Conservation (phyloP, 2,113 vertebrate genomes). For the Neodontobutis hainanensis region DNA sequence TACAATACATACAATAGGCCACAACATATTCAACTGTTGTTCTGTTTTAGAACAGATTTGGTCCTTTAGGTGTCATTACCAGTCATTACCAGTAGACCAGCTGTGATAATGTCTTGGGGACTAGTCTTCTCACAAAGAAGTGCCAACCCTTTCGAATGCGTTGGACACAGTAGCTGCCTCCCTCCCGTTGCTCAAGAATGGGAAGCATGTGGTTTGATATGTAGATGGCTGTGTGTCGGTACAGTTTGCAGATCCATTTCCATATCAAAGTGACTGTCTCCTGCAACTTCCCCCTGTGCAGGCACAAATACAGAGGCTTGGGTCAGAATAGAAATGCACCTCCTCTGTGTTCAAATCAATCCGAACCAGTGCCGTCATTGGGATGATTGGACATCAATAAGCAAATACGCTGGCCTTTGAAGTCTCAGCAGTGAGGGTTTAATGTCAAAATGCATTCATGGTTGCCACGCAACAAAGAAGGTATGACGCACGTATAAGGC, state of each 20-base stretch:
- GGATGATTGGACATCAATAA: constrained; percentile 30
- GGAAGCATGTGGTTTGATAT: constrained; percentile 22
- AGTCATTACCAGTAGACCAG: too few relatives aligned
- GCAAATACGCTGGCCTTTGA: constrained; percentile 27
- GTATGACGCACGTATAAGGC: not conserved
- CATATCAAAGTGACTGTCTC: constrained; percentile 44
- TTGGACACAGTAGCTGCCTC: not conserved
- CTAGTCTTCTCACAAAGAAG: not conserved
- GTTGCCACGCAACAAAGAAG: constrained; percentile 30
- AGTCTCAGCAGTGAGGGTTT: constrained; percentile 20
- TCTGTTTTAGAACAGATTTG: too few relatives aligned
- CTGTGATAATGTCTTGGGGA: too few relatives aligned
- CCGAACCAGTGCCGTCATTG: constrained; percentile 1
- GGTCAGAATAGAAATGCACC: constrained; percentile 16
- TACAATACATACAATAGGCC: too few relatives aligned
- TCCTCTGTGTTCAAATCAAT: constrained; percentile 25
- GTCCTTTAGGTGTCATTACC: too few relatives aligned
- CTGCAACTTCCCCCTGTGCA: constrained; percentile 7
- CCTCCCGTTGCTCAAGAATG: not conserved
- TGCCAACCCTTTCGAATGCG: not conserved
- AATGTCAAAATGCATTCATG: constrained; percentile 6
- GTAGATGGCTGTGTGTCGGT: constrained; percentile 10
- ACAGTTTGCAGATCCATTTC: constrained; percentile 40
- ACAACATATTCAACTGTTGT: too few relatives aligned
- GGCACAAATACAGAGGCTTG: constrained; percentile 5